Percentiles rank a stretch among this genome's conserved stretches.
These are phyloP conservation scores for Chrysopilus asiliformis DNA, from an alignment of 2,888 invertebrate genomes.

Conservation along the genomic window DNA sequence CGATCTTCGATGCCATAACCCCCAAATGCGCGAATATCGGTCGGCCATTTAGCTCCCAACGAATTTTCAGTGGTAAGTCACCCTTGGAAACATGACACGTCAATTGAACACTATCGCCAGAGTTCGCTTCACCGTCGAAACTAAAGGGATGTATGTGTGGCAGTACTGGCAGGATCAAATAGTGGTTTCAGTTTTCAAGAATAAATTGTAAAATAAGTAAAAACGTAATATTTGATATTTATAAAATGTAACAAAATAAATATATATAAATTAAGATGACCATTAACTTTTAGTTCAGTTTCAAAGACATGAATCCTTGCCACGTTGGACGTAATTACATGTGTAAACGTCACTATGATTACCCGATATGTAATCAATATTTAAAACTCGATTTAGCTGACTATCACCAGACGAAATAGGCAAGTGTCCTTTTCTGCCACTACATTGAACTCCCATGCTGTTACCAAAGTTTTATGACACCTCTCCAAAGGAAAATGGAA, in stretches of 20 bases:
- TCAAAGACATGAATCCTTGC: conserved; percentile 40
- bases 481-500: conserved; percentile 59
- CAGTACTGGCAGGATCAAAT: conserved; percentile 54
- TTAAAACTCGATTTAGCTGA: conserved; percentile 40
- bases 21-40: conserved; percentile 38
- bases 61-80: conserved; percentile 50
- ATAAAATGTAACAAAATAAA: conserved; percentile 1
- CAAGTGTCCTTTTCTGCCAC: conserved; percentile 47
- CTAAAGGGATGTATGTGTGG: conserved; percentile 45
- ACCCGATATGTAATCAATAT: conserved; percentile 46
- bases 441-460: conserved; percentile 48
- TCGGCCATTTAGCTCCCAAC: conserved; percentile 43
- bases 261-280: conserved; percentile 21
- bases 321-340: conserved; percentile 46
- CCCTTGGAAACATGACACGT: conserved; percentile 48
- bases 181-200: no score
- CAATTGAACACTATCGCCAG: conserved; percentile 49
- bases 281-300: conserved; percentile 35
- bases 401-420: conserved; percentile 38
- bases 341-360: conserved; percentile 51
- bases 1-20: conserved; percentile 49
- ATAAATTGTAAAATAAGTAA: conserved; percentile 8
- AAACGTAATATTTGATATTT: conserved; percentile 7
- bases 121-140: conserved; percentile 42
- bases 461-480: conserved; percentile 60